phyloP scores from a whole-genome alignment of 1,140 invertebrate genomes.

The Choristoneura fumiferana region DNA sequence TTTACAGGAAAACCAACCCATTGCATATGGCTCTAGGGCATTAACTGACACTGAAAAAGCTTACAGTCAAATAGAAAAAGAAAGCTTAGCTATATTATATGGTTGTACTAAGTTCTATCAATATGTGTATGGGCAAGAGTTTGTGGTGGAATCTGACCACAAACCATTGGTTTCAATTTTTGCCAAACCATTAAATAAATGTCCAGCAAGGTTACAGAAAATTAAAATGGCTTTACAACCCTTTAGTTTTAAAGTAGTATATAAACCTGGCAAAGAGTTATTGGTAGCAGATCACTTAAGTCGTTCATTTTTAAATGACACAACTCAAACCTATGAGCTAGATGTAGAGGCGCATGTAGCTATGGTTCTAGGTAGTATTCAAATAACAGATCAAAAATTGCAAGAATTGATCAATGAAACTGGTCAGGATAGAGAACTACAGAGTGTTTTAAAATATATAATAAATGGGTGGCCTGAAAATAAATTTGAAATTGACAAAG shows the following conservation, averaged over 20 bases:
- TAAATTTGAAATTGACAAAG: neutral
- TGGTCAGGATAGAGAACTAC: constrained; percentile 13
- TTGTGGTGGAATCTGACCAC: constrained; percentile 21
- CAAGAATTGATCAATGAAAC: too few relatives aligned
- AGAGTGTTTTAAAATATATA: constrained; percentile 4
- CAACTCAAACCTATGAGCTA: neutral
- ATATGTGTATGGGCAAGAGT: constrained; percentile 20
- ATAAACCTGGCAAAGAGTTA: constrained; percentile 20
- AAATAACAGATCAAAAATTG: neutral
- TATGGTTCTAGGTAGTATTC: constrained; percentile 5
- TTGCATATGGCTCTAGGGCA: neutral
- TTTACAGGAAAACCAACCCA: neutral
- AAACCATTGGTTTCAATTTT: constrained; percentile 17
- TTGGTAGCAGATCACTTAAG: constrained; percentile 20
- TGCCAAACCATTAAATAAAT: constrained; percentile 1
- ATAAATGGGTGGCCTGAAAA: neutral
- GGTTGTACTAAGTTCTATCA: constrained; percentile 23
- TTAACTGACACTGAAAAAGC: neutral
- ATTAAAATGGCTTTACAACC: constrained; percentile 6
- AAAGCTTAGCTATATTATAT: constrained; percentile 9
- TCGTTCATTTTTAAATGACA: neutral
- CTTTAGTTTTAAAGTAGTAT: constrained; percentile 16
- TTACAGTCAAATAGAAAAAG: constrained; percentile 17
- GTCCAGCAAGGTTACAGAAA: too few relatives aligned
- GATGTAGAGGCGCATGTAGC: constrained; percentile 8